These are phyloP conservation scores for Rallus limicola DNA, from an alignment of 2,113 vertebrate species.

Conservation along the genomic window DNA sequence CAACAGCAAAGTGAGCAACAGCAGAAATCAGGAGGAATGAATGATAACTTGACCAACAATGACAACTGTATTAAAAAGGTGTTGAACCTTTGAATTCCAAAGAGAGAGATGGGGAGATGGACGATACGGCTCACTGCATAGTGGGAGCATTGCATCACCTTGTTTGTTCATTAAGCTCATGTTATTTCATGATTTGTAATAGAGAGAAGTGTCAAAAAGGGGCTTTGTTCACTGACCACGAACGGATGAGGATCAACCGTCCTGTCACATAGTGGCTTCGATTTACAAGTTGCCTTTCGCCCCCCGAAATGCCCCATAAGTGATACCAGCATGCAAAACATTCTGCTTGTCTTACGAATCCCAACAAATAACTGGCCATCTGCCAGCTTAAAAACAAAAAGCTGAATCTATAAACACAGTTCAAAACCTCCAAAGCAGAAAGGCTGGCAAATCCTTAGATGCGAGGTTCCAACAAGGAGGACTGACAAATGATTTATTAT, in stretches of 20 bases:
- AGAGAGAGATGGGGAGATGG: neutral
- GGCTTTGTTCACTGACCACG: slow-evolving; percentile 28
- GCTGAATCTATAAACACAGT: neutral
- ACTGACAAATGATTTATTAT: slow-evolving; percentile 21
- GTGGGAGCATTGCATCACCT: neutral
- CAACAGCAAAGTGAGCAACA: neutral
- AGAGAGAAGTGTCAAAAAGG: neutral
- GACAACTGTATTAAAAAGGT: neutral
- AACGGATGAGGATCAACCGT: neutral
- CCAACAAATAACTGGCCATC: slow-evolving; percentile 39
- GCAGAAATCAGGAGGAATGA: neutral
- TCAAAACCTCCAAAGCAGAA: slow-evolving; percentile 29
- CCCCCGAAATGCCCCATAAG: neutral
- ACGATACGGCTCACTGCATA: neutral
- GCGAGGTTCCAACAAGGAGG: neutral
- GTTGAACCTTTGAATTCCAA: neutral
- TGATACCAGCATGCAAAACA: neutral
- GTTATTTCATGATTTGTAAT: slow-evolving; percentile 27
- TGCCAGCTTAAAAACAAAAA: slow-evolving; percentile 24
- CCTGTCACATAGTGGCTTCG: neutral
- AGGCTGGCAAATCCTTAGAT: neutral
- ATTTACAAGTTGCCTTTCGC: neutral
- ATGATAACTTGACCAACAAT: neutral
- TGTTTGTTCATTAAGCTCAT: slow-evolving; percentile 14
- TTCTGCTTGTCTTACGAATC: neutral